Evolutionary conservation across 1,140 invertebrate species (phyloP).

Genomic region (Rhagoletis zephyria): DNA sequence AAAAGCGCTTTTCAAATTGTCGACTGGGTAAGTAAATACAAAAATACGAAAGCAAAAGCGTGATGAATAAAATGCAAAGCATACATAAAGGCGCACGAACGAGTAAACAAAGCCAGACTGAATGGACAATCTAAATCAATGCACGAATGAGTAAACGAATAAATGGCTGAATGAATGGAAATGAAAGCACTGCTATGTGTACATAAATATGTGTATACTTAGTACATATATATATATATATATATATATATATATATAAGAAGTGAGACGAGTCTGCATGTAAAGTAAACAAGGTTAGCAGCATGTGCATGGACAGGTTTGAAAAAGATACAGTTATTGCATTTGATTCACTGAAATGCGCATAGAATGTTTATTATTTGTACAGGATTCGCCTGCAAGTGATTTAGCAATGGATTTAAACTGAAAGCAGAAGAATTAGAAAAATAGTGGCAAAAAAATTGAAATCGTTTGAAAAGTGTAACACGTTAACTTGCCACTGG

Average conservation of each 20-base stretch:
- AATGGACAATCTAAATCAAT: conserved; percentile 50
- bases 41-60: neutral
- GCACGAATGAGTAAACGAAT: conserved; percentile 46
- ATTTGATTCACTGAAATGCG: conserved; percentile 20
- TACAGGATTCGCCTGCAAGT: neutral
- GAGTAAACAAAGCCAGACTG: conserved; percentile 16
- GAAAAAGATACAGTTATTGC: conserved; percentile 42
- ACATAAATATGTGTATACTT: neutral
- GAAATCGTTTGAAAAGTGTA: conserved; percentile 5
- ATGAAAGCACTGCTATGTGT: neutral
- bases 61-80: conserved; percentile 36
- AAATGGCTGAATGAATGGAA: conserved; percentile 36
- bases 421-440: neutral
- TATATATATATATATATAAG: neutral
- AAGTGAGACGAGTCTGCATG: neutral
- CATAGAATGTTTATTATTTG: conserved; percentile 31
- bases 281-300: conserved; percentile 42
- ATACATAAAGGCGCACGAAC: conserved; percentile 43
- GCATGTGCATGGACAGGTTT: neutral
- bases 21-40: neutral
- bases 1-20: no score
- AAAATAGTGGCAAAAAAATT: neutral
- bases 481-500: conserved; percentile 11
- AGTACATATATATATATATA: neutral
- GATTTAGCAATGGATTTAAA: neutral